A percentile compares a stretch with the other conserved stretches of the same genome.
phyloP scores from a whole-genome alignment of 2,888 invertebrate genomes.

The Eupeodes latifasciatus region DNA sequence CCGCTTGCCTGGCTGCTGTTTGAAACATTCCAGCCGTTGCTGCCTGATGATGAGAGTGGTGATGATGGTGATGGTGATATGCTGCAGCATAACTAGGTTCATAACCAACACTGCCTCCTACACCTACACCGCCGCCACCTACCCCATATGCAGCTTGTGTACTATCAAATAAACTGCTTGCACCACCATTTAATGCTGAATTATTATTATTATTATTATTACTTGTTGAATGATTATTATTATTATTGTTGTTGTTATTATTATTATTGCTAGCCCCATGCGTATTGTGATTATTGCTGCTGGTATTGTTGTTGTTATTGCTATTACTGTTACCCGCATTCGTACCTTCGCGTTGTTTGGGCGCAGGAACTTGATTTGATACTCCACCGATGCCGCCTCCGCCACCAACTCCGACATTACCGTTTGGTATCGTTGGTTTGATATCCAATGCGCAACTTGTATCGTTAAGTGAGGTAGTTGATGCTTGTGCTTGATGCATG shows the following conservation, averaged over 20 bases:
- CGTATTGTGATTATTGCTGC: constrained; percentile 79
- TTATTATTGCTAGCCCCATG: constrained; percentile 78
- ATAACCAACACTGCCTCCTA: constrained; percentile 85
- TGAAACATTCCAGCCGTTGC: constrained; percentile 78
- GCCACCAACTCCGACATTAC: constrained; percentile 78
- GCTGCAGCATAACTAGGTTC: constrained; percentile 80
- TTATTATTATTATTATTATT: constrained; percentile 60
- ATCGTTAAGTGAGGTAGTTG: constrained; percentile 84
- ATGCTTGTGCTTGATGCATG: constrained; percentile 91
- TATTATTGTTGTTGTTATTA: constrained; percentile 79
- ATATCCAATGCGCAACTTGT: constrained; percentile 87
- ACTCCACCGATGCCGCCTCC: constrained; percentile 63
- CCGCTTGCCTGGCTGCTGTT: constrained; percentile 78
- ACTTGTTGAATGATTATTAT: constrained; percentile 60
- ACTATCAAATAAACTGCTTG: constrained; percentile 81
- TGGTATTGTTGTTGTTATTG: constrained; percentile 80
- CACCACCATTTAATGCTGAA: constrained; percentile 78
- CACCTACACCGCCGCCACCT: constrained; percentile 85
- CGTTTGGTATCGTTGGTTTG: constrained; percentile 86
- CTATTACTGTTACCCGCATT: constrained; percentile 79
- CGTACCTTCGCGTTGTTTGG: constrained; percentile 93
- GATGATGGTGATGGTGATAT: constrained; percentile 80
- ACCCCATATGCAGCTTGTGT: constrained; percentile 83
- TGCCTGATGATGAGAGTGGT: constrained; percentile 78
- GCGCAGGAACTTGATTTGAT: constrained; percentile 84